Evolutionary conservation across 2,888 invertebrate species (phyloP), one percentile per base, ranked within the genome.

Genomic region (Bombylius major): DNA sequence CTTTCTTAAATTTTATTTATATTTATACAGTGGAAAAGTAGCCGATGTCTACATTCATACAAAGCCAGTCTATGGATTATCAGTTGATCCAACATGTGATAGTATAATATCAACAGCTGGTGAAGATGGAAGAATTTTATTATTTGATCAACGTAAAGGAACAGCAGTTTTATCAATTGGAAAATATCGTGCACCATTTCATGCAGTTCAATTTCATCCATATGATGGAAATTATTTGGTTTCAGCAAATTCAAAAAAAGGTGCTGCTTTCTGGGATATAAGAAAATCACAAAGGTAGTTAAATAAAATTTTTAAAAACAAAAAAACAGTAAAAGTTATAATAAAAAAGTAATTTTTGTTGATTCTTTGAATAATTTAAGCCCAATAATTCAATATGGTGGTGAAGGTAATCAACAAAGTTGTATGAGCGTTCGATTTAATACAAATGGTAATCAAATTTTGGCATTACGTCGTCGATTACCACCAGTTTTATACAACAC

Each of bases 351-450:
- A 9, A 47, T 33, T 48, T 12, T 54, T 23, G 44, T 14, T 54
- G 36, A 33, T 45, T 47, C 8, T 48, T 49, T 49, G 36, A 31
- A 55, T 47, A 51, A 33, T 69, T 70, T 45, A 69, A 89, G 89
- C 56, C 81, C 85, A 7, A 75, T 87, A 9, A 72, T 89, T 53
- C 82, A 83, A 60, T 91, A 88, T 67, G 79, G 82, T 44, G 75
- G 77, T 56, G 77, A 79, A 57, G 72, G 72, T 39, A 80, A 80
- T 53, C 80, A 83, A 47, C 85, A 86, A 64, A 89, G 88, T 70
- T 87, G 91, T 65, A 96, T 96, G 87, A 91, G 90, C 67, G 94
- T 92, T 3, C 81, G 91, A n/a, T 93, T 94, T 72, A 91, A 92
- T 72, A 76, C 81, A 11, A 76, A 78, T 39, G 96, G 96, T 1